Evolutionary conservation across 2,888 invertebrate genomes (phyloP).

Genomic region (Poecilobothrus nobilitatus): DNA sequence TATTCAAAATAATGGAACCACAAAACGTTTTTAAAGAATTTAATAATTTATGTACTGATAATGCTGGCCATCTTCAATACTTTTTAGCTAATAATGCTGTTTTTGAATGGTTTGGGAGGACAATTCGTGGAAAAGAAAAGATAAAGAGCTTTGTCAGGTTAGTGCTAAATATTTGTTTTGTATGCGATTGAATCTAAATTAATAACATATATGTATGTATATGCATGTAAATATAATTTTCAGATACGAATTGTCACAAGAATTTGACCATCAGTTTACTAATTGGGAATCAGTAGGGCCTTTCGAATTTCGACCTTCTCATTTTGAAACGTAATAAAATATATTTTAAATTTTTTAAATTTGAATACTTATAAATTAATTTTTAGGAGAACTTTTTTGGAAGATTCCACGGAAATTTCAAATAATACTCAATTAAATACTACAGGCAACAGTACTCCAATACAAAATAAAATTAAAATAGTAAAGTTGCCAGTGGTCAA

Average conservation of each 20-base stretch:
- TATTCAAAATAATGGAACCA: neutral
- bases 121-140: constrained; percentile 29
- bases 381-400: constrained; percentile 17
- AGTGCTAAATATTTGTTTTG: constrained; percentile 12
- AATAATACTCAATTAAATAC: neutral
- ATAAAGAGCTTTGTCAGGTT: constrained; percentile 32
- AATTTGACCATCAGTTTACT: constrained; percentile 30
- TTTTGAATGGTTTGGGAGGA: constrained; percentile 35
- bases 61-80: constrained; percentile 26
- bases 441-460: constrained; percentile 18
- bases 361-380: neutral
- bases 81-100: constrained; percentile 31
- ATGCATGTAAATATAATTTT: neutral
- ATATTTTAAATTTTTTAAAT: neutral
- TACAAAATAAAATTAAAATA: constrained; percentile 20
- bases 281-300: constrained; percentile 27
- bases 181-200: too few relatives aligned
- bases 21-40: neutral
- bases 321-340: constrained; percentile 31
- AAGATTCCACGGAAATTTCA: neutral
- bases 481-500: constrained; percentile 21
- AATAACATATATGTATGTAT: too few relatives aligned
- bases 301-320: constrained; percentile 30
- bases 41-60: neutral
- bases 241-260: constrained; percentile 30